phyloP scores from a whole-genome alignment of 2,797 vertebrate species.

The Labroides dimidiatus region DNA sequence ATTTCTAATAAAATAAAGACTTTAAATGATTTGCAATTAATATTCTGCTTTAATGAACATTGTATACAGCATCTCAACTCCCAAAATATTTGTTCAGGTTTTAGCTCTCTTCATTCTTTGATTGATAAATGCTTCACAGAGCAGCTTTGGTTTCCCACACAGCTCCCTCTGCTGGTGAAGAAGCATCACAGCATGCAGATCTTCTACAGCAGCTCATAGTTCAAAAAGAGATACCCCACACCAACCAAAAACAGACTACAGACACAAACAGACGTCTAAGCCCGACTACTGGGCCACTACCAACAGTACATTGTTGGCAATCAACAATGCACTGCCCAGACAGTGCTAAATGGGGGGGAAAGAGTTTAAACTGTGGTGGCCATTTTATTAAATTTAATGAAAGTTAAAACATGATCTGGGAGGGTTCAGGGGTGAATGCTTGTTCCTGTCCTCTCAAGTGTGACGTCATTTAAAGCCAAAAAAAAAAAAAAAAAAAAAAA shows the following conservation, averaged over 20 bases:
- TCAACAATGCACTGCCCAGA: constrained; percentile 95
- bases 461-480: constrained; percentile 40
- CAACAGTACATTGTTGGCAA: constrained; percentile 96
- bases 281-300: constrained; percentile 83
- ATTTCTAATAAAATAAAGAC: too few relatives aligned
- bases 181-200: constrained; percentile 31
- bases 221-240: constrained; percentile 45
- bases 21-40: too few relatives aligned
- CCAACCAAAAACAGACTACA: constrained; percentile 58
- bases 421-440: background rate
- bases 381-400: background rate
- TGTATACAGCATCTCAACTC: too few relatives aligned
- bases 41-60: too few relatives aligned
- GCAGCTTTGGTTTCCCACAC: constrained; percentile 40
- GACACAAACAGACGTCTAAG: constrained; percentile 86
- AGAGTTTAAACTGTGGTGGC: constrained; percentile 66
- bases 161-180: constrained; percentile 22
- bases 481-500: background rate
- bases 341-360: constrained; percentile 84
- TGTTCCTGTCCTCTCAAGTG: constrained; percentile 62
- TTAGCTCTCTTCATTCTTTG: background rate
- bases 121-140: constrained; percentile 34
- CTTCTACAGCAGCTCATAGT: constrained; percentile 40
- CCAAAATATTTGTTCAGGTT: background rate
- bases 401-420: constrained; percentile 1